A percentile compares a stretch with the other conserved stretches of the same genome.
These are phyloP conservation scores for Reticulitermes lucifugus DNA, from an alignment of 2,888 invertebrate genomes.

Conservation along the genomic window DNA sequence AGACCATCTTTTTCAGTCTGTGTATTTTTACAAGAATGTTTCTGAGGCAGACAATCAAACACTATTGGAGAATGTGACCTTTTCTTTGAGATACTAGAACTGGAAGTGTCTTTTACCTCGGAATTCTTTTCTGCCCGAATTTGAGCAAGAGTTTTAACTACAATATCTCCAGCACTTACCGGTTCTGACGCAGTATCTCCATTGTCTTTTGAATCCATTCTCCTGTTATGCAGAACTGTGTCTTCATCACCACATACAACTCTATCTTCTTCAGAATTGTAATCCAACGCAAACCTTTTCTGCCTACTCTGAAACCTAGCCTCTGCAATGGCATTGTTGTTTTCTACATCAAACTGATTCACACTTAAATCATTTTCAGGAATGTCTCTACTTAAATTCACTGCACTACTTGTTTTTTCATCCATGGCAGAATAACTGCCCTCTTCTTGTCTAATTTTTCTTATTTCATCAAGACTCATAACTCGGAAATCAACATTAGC, in stretches of 20 bases:
- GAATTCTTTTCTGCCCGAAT: constrained; percentile 55
- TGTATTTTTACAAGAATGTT: not conserved
- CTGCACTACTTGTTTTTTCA: not conserved
- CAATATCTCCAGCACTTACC: constrained; percentile 35
- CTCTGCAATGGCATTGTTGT: not conserved
- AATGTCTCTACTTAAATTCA: not conserved
- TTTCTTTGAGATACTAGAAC: not conserved
- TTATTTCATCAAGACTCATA: constrained; percentile 67
- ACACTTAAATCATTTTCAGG: not conserved
- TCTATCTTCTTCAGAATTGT: not conserved
- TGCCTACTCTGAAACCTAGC: not conserved
- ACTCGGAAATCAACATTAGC: constrained; percentile 62
- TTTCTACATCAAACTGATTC: constrained; percentile 1
- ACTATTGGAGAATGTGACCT: constrained; percentile 44
- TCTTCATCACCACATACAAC: not conserved
- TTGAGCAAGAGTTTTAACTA: constrained; percentile 56
- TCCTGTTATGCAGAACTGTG: not conserved
- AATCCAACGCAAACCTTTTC: not conserved
- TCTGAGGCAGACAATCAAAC: constrained; percentile 15
- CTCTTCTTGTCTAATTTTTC: constrained; percentile 54
- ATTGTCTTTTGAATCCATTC: not conserved
- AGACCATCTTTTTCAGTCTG: not conserved
- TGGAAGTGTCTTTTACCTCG: not conserved
- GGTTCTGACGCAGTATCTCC: constrained; percentile 36
- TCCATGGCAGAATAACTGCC: not conserved